A percentile compares a stretch with the other conserved stretches of the same genome.
These are phyloP conservation scores for Coleophora flavipennella DNA, from an alignment of 2,888 invertebrate genomes.

Conservation along the genomic window DNA sequence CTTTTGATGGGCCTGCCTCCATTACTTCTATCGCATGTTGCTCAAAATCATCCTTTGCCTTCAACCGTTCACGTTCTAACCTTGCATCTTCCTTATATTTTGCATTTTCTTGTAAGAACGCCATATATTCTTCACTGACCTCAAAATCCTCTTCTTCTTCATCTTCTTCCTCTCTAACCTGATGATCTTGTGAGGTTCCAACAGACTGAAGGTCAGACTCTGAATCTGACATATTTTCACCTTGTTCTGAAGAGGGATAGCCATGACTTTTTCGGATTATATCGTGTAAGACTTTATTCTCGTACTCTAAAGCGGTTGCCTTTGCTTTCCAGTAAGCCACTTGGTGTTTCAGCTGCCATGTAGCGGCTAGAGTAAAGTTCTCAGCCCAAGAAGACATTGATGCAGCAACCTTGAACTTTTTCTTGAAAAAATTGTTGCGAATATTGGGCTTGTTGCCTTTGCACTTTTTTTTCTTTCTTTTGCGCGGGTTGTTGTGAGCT, in stretches of 20 bases:
- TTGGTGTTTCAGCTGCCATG: slow-evolving; percentile 71
- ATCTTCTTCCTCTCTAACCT: slow-evolving; percentile 18
- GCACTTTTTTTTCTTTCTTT: slow-evolving; percentile 26
- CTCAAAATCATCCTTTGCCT: slow-evolving; percentile 23
- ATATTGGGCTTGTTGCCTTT: slow-evolving; percentile 26
- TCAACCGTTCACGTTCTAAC: slow-evolving; percentile 35
- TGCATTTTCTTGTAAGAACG: slow-evolving; percentile 74
- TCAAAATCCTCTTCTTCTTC: slow-evolving; percentile 46
- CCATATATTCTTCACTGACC: slow-evolving; percentile 75
- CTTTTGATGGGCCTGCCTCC: slow-evolving; percentile 26
- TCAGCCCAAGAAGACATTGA: slow-evolving; percentile 59
- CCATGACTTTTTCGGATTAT: slow-evolving; percentile 49
- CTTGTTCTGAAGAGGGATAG: slow-evolving; percentile 9
- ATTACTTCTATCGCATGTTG: slow-evolving; percentile 16
- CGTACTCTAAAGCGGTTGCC: slow-evolving; percentile 69
- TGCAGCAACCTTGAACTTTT: slow-evolving; percentile 21
- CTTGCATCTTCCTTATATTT: slow-evolving; percentile 60
- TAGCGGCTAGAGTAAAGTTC: slow-evolving; percentile 44
- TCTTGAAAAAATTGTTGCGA: slow-evolving; percentile 19
- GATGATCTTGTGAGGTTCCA: slow-evolving; percentile 8
- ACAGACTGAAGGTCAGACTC: neutral
- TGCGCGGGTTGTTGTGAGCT: slow-evolving; percentile 16
- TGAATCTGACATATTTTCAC: neutral
- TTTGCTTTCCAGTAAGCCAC: slow-evolving; percentile 75
- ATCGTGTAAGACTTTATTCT: slow-evolving; percentile 69